A percentile compares a stretch with the other conserved stretches of the same genome.
Evolutionary conservation across 2,797 vertebrate genomes (phyloP).

Genomic region (Delichon dasypus): DNA sequence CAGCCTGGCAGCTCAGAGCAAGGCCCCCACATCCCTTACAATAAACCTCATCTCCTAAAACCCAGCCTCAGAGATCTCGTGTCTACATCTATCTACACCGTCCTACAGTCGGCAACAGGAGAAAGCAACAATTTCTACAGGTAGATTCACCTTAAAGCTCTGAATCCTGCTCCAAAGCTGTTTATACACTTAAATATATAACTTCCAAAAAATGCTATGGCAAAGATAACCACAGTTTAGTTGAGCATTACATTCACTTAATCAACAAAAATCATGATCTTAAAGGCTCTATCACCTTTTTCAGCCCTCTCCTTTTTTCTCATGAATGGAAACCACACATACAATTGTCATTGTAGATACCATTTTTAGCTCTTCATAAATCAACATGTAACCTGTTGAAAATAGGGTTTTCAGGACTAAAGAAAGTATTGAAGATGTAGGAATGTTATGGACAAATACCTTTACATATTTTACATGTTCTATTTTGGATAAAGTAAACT

Average conservation of each 20-base stretch:
- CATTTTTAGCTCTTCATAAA: not conserved
- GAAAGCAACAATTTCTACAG: too few species aligned
- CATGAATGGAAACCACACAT: not conserved
- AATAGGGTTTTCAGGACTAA: not conserved
- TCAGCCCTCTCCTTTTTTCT: not conserved
- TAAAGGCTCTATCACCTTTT: not conserved
- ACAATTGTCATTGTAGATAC: not conserved
- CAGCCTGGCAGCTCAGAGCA: too few species aligned
- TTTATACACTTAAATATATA: not conserved
- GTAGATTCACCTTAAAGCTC: not conserved
- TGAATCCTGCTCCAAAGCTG: not conserved
- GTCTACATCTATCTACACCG: too few species aligned
- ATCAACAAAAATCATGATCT: not conserved
- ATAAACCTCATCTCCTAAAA: too few species aligned
- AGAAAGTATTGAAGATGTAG: not conserved
- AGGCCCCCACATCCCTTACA: too few species aligned
- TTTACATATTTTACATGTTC: not conserved
- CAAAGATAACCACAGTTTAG: not conserved
- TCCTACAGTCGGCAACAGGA: too few species aligned
- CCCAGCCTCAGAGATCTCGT: too few species aligned
- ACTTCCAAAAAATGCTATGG: not conserved
- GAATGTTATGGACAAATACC: not conserved
- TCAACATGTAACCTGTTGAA: not conserved
- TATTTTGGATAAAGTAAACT: not conserved
- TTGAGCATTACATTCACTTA: not conserved